These are phyloP conservation scores for Phenganax subtilis DNA, from an alignment of 92 coral and sea anemone genomes.

Conservation along the genomic window DNA sequence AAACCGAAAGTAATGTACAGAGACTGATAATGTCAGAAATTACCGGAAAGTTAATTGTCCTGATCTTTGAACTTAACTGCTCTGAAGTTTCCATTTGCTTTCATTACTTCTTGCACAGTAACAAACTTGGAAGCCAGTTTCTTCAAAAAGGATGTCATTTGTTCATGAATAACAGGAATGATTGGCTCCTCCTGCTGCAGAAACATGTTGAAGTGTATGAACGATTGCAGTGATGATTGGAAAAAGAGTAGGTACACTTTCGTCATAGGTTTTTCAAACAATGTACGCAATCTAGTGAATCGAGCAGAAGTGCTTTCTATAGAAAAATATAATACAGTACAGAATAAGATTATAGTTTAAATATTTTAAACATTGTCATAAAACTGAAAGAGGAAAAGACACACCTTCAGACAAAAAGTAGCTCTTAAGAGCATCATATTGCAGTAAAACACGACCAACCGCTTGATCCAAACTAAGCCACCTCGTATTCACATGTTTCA, in stretches of 20 bases:
- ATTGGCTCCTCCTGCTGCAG: neutral
- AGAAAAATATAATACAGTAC: neutral
- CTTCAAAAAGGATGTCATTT: constrained; percentile 1
- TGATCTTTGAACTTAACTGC: no score
- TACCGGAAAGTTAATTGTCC: no score
- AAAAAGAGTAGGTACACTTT: neutral
- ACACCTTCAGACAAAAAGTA: no score
- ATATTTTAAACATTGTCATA: neutral
- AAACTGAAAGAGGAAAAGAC: no score
- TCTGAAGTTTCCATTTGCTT: neutral
- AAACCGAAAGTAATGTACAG: no score
- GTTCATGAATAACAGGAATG: constrained; percentile 11
- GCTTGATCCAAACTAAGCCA: no score
- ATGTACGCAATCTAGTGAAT: neutral
- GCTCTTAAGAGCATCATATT: no score
- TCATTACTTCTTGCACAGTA: neutral
- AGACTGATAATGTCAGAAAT: no score
- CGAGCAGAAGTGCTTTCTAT: neutral
- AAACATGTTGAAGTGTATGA: constrained; percentile 3
- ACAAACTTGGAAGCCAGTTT: neutral
- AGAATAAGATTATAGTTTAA: neutral
- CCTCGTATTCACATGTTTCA: no score
- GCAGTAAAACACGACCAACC: no score
- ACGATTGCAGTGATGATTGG: neutral
- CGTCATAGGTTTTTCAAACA: neutral